Conservation (phyloP, 2,113 vertebrate species). For the Lethenteron camtschaticum region DNA sequence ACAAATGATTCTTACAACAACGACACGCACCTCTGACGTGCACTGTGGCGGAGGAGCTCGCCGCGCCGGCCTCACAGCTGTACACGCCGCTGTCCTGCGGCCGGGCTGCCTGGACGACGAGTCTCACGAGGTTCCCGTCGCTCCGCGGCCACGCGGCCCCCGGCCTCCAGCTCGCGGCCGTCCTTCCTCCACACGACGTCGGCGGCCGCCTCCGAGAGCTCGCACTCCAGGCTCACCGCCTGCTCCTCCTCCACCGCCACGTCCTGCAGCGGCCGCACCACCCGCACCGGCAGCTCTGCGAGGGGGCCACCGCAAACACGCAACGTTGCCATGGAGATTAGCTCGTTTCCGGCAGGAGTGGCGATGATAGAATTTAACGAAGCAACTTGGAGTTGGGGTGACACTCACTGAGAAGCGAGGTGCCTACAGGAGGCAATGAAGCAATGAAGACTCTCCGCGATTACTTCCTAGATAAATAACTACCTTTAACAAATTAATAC, state of each 20-base stretch:
- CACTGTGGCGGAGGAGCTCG: not conserved
- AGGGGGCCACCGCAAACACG: too few species aligned
- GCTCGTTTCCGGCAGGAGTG: too few species aligned
- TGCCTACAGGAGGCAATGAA: too few species aligned
- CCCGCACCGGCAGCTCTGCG: conserved; percentile 24
- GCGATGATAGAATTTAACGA: too few species aligned
- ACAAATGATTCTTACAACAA: not conserved
- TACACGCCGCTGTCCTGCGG: conserved; percentile 62
- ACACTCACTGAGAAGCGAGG: too few species aligned
- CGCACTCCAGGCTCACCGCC: conserved; percentile 22
- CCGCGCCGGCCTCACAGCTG: conserved; percentile 67
- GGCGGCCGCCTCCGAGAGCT: conserved; percentile 24
- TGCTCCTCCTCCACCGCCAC: conserved; percentile 22
- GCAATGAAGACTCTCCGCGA: too few species aligned
- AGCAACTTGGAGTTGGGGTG: too few species aligned
- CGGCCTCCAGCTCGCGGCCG: conserved; percentile 45
- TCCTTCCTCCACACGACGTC: conserved; percentile 56
- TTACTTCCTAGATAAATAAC: too few species aligned
- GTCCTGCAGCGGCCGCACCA: conserved; percentile 20
- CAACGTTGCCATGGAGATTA: too few species aligned
- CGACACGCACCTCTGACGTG: not conserved
- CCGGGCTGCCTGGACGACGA: conserved; percentile 56
- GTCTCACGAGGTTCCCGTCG: conserved; percentile 91
- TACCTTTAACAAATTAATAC: too few species aligned
- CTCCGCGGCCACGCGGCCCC: conserved; percentile 53